phyloP scores from a whole-genome alignment of 2,113 vertebrate species.

The Scatophagus argus region DNA sequence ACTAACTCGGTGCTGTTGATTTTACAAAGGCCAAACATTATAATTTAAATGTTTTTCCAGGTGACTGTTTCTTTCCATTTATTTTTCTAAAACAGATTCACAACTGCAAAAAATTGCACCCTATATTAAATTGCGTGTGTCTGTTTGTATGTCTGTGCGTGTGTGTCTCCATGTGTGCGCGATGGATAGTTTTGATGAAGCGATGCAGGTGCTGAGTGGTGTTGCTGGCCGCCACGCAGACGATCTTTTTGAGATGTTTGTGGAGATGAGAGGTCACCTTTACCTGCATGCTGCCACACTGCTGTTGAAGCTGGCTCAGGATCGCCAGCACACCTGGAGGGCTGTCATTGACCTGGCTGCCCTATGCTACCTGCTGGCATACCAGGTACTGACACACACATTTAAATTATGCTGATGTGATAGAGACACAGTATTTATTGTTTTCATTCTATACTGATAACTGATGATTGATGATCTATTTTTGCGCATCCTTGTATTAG shows the following conservation, averaged over 20 bases:
- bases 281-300: slow-evolving; percentile 92
- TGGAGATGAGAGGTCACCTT: slow-evolving; percentile 93
- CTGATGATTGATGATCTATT: too few relatives aligned
- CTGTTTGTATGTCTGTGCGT: too few relatives aligned
- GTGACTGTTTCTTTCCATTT: not conserved
- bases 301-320: slow-evolving; percentile 92
- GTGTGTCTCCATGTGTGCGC: not conserved
- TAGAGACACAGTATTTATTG: too few relatives aligned
- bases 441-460: too few relatives aligned
- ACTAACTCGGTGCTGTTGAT: not conserved
- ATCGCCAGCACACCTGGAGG: slow-evolving; percentile 89
- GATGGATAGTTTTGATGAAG: slow-evolving; percentile 94
- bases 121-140: not conserved
- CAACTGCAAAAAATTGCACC: too few relatives aligned
- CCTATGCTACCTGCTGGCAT: slow-evolving; percentile 92
- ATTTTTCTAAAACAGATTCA: not conserved
- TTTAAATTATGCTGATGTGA: too few relatives aligned
- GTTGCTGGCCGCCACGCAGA: slow-evolving; percentile 79
- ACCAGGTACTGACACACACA: slow-evolving; percentile 87
- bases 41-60: not conserved
- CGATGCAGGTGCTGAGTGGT: slow-evolving; percentile 87
- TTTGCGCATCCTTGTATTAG: too few relatives aligned
- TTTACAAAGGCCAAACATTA: not conserved
- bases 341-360: slow-evolving; percentile 87
- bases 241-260: slow-evolving; percentile 87